Evolutionary conservation across 2,797 vertebrate genomes (phyloP).

Genomic region (Neomorphus geoffroyi): DNA sequence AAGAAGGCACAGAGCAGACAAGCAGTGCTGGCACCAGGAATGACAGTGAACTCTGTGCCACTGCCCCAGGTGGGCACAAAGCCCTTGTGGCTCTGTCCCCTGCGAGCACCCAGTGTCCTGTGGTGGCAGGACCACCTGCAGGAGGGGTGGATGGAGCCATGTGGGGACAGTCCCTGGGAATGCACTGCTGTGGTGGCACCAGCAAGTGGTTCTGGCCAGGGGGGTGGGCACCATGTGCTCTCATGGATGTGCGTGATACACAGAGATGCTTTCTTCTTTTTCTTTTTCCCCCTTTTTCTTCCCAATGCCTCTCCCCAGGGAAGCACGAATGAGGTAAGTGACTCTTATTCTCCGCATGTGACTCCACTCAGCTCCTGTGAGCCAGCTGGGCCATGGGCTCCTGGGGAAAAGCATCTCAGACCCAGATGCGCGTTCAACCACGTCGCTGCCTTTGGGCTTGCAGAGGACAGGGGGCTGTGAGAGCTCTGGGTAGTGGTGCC

Average conservation of each 20-base stretch:
- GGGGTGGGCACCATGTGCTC: background rate
- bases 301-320: constrained; percentile 84
- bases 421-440: fast-evolving
- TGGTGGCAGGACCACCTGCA: fast-evolving
- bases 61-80: background rate
- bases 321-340: constrained; percentile 97
- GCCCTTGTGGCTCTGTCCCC: background rate
- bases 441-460: background rate
- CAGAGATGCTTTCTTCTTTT: background rate
- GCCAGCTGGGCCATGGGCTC: background rate
- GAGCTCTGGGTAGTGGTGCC: background rate
- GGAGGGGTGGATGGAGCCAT: background rate
- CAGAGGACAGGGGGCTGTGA: background rate
- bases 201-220: background rate
- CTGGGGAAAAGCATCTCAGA: fast-evolving
- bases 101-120: fast-evolving
- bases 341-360: background rate
- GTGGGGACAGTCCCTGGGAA: background rate
- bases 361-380: fast-evolving
- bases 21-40: background rate
- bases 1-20: background rate
- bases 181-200: fast-evolving
- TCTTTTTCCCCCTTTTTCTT: background rate
- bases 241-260: constrained; percentile 10
- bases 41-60: background rate